Conservation (phyloP, 1,140 invertebrate genomes). For the Triops cancriformis region DNA sequence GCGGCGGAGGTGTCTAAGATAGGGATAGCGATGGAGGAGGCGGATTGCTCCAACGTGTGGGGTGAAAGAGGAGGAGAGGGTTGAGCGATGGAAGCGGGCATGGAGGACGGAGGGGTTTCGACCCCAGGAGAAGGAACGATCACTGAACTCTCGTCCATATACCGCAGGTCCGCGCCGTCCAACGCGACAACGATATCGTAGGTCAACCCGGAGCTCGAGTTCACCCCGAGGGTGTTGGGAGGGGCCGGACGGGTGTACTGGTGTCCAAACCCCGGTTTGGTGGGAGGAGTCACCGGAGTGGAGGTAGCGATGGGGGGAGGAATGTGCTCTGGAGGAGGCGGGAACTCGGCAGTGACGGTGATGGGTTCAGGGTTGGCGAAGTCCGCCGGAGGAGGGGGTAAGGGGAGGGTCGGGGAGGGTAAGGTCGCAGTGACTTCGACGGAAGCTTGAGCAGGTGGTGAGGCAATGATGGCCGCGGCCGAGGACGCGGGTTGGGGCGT, state of each 20-base stretch:
- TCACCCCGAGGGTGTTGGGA: constrained; percentile 47
- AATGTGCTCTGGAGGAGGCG: constrained; percentile 50
- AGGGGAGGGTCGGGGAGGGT: constrained; percentile 16
- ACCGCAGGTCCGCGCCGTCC: constrained; percentile 69
- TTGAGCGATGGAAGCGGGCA: constrained; percentile 30
- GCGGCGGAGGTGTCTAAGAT: constrained; percentile 18
- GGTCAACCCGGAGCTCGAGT: constrained; percentile 43
- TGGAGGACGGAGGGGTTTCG: constrained; percentile 59
- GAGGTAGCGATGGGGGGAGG: constrained; percentile 32
- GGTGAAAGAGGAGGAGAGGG: constrained; percentile 36
- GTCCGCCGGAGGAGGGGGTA: constrained; percentile 16
- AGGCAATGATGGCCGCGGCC: constrained; percentile 27
- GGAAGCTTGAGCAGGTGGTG: constrained; percentile 25
- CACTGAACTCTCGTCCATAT: constrained; percentile 83
- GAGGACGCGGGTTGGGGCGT: constrained; percentile 29
- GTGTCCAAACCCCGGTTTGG: constrained; percentile 14
- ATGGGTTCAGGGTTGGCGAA: constrained; percentile 26
- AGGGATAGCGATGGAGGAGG: constrained; percentile 29
- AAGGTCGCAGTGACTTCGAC: constrained; percentile 17
- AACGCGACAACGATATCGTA: constrained; percentile 67
- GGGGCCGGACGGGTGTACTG: constrained; percentile 40
- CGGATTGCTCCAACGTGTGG: constrained; percentile 31
- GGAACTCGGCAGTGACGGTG: constrained; percentile 46
- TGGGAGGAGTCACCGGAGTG: constrained; percentile 30
- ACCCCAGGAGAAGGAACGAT: constrained; percentile 60